Conservation (phyloP, 2,888 invertebrate genomes). For the Willowsia nigromaculata region DNA sequence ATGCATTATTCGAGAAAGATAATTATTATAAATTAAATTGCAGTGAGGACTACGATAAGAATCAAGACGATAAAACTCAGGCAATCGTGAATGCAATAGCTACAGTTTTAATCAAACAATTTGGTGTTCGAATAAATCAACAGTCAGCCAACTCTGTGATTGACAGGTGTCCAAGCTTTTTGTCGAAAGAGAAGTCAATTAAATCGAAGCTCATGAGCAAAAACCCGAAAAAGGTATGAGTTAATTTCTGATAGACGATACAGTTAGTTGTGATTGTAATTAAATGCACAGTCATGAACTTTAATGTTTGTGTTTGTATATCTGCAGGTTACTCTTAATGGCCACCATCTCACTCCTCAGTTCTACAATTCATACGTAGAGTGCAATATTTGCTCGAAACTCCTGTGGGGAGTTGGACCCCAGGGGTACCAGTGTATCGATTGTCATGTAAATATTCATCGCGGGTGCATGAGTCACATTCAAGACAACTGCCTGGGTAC, state of each 20-base stretch:
- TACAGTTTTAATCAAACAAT: conserved; percentile 89
- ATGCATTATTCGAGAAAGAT: neutral
- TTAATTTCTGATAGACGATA: too few species aligned
- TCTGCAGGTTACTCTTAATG: conserved; percentile 87
- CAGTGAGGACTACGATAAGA: conserved; percentile 85
- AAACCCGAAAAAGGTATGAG: conserved; percentile 84
- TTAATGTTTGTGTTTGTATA: neutral
- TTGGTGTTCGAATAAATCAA: conserved; percentile 85
- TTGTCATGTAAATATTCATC: conserved; percentile 93
- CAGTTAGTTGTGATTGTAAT: too few species aligned
- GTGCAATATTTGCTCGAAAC: conserved; percentile 95
- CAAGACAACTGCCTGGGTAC: conserved; percentile 90
- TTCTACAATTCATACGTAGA: conserved; percentile 93
- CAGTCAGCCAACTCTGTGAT: conserved; percentile 83
- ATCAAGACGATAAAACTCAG: conserved; percentile 84
- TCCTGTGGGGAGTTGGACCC: conserved; percentile 96
- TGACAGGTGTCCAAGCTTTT: conserved; percentile 91
- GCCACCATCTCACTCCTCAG: conserved; percentile 93
- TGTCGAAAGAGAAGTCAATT: conserved; percentile 90
- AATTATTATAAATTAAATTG: conserved; percentile 49
- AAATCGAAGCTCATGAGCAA: conserved; percentile 86
- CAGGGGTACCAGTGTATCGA: conserved; percentile 98
- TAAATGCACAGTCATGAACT: too few species aligned
- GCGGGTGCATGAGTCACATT: conserved; percentile 88
- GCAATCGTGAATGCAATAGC: conserved; percentile 89